A percentile compares a stretch with the other conserved stretches of the same genome.
Conservation (phyloP, 1,140 invertebrate genomes). For the Drosophila navojoa region DNA sequence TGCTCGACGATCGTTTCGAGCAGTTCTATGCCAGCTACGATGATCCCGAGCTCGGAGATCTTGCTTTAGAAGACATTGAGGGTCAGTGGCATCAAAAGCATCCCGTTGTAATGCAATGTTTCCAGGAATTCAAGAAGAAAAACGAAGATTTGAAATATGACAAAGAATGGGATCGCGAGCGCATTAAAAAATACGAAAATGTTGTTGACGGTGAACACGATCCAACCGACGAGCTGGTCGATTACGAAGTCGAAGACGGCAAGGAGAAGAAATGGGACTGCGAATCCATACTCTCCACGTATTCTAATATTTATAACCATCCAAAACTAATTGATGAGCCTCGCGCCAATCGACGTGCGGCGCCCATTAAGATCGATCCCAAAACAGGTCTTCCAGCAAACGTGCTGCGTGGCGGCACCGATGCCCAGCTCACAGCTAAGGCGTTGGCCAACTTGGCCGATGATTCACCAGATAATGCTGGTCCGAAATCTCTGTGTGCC, state of each 20-base stretch:
- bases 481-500: constrained; percentile 85
- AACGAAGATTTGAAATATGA: constrained; percentile 86
- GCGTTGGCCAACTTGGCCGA: constrained; percentile 88
- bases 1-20: constrained; percentile 97
- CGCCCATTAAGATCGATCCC: constrained; percentile 88
- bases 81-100: constrained; percentile 89
- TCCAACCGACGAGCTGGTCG: constrained; percentile 85
- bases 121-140: constrained; percentile 86
- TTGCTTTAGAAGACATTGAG: constrained; percentile 95
- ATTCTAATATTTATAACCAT: constrained; percentile 95
- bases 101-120: constrained; percentile 87
- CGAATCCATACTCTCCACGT: constrained; percentile 95
- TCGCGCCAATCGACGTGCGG: constrained; percentile 84
- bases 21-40: constrained; percentile 94
- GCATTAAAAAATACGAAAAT: constrained; percentile 85
- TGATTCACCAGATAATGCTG: constrained; percentile 83
- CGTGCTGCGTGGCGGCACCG: constrained; percentile 85
- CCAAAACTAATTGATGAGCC: constrained; percentile 94
- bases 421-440: constrained; percentile 88
- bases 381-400: constrained; percentile 90
- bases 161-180: constrained; percentile 88
- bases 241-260: constrained; percentile 86
- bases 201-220: constrained; percentile 86
- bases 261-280: constrained; percentile 94
- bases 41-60: constrained; percentile 94